Base-by-base conservation (phyloP, 2,888 invertebrate genomes). In the Ramazzottius varieornatus region DNA sequence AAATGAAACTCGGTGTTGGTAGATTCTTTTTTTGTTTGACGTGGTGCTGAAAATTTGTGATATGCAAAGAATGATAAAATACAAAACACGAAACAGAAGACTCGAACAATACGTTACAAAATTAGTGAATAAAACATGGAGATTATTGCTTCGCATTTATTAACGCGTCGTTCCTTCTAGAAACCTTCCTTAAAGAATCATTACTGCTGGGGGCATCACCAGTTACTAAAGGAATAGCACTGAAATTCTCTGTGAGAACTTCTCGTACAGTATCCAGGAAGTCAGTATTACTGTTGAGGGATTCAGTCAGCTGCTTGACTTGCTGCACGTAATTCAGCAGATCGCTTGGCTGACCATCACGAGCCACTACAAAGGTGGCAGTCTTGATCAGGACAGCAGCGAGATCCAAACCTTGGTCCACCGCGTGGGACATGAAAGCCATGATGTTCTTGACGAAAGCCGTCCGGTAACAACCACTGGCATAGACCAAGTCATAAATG, bases 301-400 rank as follows among this genome's bases (percentile, higher is more conserved):
- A 8, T 24, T 54, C 54, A 8, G 54, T 16, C 54, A 54, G 54
- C 29, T 54, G 54, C 4, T 24, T 8, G 16, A 54, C n/a, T 8
- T 54, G 54, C n/a, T 54, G 54, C 54, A 54, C 54, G 24, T 54
- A 54, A 4, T 54, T 29, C 29, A 54, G 54, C 54, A 54, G 29
- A n/a, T 54, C 54, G 8, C 20, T 29, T 4, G 54, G 54, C 20
- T 54, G n/a, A 4, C 54, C 54, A 24, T 54, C 54, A 8, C 54
- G 54, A 8, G 4, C 20, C 54, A 54, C 54, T 4, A 54, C 54
- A 29, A 54, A 54, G 54, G 54, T 54, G 16, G 54, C 54, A 8
- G 54, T 54, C 29, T 24, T 8, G n/a, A 54, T 29, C 54, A 54
- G 54, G 16, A 54, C n/a, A 4, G 29, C 29, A 24, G 54, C 54